Base-by-base conservation (phyloP, 2,888 invertebrate species). In the Brachypterus glaber region DNA sequence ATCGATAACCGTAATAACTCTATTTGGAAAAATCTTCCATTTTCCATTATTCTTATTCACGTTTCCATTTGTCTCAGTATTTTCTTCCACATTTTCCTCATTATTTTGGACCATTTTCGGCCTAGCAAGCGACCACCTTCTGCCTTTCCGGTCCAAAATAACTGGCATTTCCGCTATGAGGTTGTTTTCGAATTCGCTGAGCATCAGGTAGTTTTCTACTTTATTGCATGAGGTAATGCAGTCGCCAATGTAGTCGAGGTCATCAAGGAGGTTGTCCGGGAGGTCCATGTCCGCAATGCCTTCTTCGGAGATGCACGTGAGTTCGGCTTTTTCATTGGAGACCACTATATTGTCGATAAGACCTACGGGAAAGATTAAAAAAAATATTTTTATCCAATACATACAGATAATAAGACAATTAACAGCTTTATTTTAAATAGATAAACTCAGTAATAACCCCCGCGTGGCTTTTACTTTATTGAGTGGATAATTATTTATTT, bases 151-250 rank as follows among this genome's bases (percentile, higher is more conserved):
- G 59, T 83, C 83, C 64, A 79, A 73, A 53, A 82, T 69, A 52
- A 77, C 78, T 13, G 83, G 83, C 67, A 82, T 72, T 61, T 84
- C 84, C 2, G 83, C 82, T 55, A 82, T 83, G 41, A 86, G 67
- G 62, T 86, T 86, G 67, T 86, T 86, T 62, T 87, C 86, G 63
- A 84, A 86, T 63, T 87, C 87, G 54, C 84, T 84, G 46, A 86
- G 72, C 84, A 87, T 85, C 53, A 87, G 68, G 62, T 84, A 86
- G 67, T 86, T 85, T 63, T 87, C 86, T 47, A 86, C 80, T 73
- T 85, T 85, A 69, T 85, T 84, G 66, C 85, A 86, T 45, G 84
- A 84, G 49, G 85, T 85, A 62, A 86, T 85, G 63, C 84, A 84
- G 62, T 85, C 84, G 37, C 82, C 83, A 45, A 82, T 82, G 58